A percentile compares a stretch with the other conserved stretches of the same genome.
phyloP scores from a whole-genome alignment of 2,888 invertebrate genomes.

The Lacanobia wlatinum region DNA sequence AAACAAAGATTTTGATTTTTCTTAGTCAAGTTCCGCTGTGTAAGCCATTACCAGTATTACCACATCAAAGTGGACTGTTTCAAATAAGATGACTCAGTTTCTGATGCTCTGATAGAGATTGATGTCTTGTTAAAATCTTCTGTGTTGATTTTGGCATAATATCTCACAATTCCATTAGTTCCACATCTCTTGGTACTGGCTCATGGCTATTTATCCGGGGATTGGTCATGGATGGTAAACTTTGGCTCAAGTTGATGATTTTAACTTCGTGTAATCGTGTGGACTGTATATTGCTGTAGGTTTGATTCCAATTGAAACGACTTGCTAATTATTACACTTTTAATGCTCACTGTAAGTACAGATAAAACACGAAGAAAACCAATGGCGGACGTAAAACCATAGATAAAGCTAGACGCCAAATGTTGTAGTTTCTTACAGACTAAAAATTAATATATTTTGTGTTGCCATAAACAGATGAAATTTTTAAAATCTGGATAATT shows the following conservation, averaged over 20 bases:
- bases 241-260: background rate
- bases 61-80: conserved; percentile 38
- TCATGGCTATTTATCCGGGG: background rate
- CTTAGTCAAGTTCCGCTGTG: background rate
- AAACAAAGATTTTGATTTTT: conserved; percentile 11
- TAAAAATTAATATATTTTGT: too few species aligned
- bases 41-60: background rate
- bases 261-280: too few species aligned
- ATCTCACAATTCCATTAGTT: conserved; percentile 21
- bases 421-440: too few species aligned
- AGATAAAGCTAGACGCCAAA: too few species aligned
- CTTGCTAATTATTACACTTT: too few species aligned
- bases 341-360: too few species aligned
- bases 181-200: conserved; percentile 16
- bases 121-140: conserved; percentile 6
- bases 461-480: too few species aligned
- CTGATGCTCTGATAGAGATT: conserved; percentile 4
- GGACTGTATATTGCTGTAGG: too few species aligned
- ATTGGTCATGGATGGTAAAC: background rate
- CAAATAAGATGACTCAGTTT: conserved; percentile 17
- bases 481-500: background rate
- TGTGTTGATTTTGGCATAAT: conserved; percentile 45
- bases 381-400: too few species aligned
- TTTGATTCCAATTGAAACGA: too few species aligned
- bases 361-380: too few species aligned